phyloP scores from a whole-genome alignment of 2,797 vertebrate species.

The Typhlichthys eigenmanni region DNA sequence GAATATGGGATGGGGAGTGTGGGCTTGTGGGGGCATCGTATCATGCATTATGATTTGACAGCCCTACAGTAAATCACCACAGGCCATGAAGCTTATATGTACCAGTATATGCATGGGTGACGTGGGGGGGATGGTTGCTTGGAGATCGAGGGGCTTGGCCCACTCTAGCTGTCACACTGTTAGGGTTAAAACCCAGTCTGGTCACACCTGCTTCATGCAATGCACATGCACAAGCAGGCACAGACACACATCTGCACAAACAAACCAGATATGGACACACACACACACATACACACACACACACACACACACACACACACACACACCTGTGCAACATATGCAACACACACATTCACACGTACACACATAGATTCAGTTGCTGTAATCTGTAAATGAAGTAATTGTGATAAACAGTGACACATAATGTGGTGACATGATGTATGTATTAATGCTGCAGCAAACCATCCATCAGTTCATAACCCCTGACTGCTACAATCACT shows the following conservation, averaged over 20 bases:
- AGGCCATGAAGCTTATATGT: slow-evolving; percentile 21
- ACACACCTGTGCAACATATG: background rate
- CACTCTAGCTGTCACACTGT: too few species aligned
- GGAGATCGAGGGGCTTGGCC: slow-evolving; percentile 7
- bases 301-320: slow-evolving; percentile 7
- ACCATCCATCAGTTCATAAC: background rate
- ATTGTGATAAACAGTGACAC: background rate
- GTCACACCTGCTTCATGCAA: slow-evolving; percentile 24
- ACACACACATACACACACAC: slow-evolving; percentile 7
- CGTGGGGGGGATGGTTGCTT: slow-evolving; percentile 19
- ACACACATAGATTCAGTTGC: background rate
- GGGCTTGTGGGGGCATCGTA: slow-evolving; percentile 35
- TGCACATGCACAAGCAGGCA: slow-evolving; percentile 5
- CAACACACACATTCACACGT: background rate
- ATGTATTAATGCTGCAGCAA: background rate
- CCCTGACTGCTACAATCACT: slow-evolving; percentile 8
- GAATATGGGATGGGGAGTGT: background rate
- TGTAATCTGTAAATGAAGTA: too few species aligned
- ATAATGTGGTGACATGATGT: background rate
- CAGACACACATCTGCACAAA: slow-evolving; percentile 10
- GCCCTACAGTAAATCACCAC: slow-evolving; percentile 65
- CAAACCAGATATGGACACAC: background rate
- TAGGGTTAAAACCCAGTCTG: slow-evolving; percentile 10
- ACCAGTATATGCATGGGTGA: slow-evolving; percentile 44
- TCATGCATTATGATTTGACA: slow-evolving; percentile 45